Evolutionary conservation across 64 coral and sea anemone species (phyloP).

Genomic region (Montipora sp.): DNA sequence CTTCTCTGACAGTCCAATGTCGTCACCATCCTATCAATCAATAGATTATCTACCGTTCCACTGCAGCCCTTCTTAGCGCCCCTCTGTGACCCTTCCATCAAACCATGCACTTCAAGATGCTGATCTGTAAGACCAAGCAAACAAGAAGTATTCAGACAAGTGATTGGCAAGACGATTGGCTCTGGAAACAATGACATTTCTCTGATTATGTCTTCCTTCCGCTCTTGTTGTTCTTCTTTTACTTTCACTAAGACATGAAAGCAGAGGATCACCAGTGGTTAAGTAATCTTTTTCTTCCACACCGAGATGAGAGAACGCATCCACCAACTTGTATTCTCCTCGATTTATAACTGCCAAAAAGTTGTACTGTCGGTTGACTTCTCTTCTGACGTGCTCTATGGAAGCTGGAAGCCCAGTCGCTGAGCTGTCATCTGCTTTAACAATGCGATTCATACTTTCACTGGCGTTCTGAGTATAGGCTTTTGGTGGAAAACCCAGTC

Average conservation of each 20-base stretch:
- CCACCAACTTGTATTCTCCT: slow-evolving; percentile 14
- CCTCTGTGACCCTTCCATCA: no score
- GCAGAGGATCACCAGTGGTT: slow-evolving; percentile 29
- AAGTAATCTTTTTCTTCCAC: slow-evolving; percentile 31
- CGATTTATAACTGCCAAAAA: slow-evolving; percentile 53
- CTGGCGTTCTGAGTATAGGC: slow-evolving; percentile 62
- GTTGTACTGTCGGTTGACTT: slow-evolving; percentile 30
- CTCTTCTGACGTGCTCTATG: slow-evolving; percentile 18
- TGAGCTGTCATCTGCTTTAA: slow-evolving; percentile 60
- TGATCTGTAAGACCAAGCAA: no score
- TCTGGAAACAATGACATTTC: slow-evolving; percentile 56
- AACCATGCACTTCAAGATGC: no score
- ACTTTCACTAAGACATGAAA: slow-evolving; percentile 42
- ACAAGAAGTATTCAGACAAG: neutral
- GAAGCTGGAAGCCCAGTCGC: slow-evolving; percentile 13
- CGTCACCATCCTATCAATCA: no score
- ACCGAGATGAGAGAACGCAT: slow-evolving; percentile 33
- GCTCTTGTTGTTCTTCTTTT: slow-evolving; percentile 58
- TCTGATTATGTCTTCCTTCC: slow-evolving; percentile 59
- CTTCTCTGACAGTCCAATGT: no score
- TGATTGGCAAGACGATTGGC: slow-evolving; percentile 43
- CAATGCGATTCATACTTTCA: slow-evolving; percentile 59
- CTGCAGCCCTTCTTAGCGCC: no score
- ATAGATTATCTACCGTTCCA: no score
- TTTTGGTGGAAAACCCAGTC: slow-evolving; percentile 49